Conservation (phyloP, 2,888 invertebrate species). For the Phengaris arion region DNA sequence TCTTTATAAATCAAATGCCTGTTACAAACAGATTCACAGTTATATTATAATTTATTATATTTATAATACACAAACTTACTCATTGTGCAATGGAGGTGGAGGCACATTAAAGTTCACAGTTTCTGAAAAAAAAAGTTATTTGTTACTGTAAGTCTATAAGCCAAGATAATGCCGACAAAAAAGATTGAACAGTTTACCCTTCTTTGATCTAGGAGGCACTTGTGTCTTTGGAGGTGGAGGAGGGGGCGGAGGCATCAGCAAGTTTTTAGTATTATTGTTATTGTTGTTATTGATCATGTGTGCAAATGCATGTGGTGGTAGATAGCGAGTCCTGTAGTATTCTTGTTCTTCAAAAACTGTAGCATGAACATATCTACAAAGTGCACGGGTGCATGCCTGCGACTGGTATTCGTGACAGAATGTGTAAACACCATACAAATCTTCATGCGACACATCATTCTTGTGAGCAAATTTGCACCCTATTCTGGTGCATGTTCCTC, state of each 20-base stretch:
- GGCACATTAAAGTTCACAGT: slow-evolving; percentile 1
- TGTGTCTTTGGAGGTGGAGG: slow-evolving; percentile 37
- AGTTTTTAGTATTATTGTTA: slow-evolving; percentile 43
- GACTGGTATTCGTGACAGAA: slow-evolving; percentile 65
- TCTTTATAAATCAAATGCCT: too few relatives aligned
- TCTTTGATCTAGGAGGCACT: neutral
- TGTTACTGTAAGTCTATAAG: too few relatives aligned
- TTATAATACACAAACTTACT: slow-evolving; percentile 31
- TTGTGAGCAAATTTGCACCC: slow-evolving; percentile 56
- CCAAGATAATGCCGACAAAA: neutral
- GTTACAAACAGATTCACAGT: too few relatives aligned
- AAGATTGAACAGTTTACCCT: neutral
- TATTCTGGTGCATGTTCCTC: slow-evolving; percentile 54
- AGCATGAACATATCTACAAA: slow-evolving; percentile 64
- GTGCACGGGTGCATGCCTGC: slow-evolving; percentile 47
- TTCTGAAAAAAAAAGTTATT: slow-evolving; percentile 11
- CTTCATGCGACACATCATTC: slow-evolving; percentile 49
- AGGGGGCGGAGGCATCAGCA: slow-evolving; percentile 44
- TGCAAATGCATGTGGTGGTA: slow-evolving; percentile 53
- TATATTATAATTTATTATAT: too few relatives aligned
- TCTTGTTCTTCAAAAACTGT: slow-evolving; percentile 60
- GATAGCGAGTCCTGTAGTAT: slow-evolving; percentile 53
- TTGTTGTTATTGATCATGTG: slow-evolving; percentile 41
- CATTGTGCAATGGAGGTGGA: slow-evolving; percentile 16
- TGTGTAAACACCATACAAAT: slow-evolving; percentile 51